Conservation (phyloP, 2,797 vertebrate genomes). For the Psittacula echo region DNA sequence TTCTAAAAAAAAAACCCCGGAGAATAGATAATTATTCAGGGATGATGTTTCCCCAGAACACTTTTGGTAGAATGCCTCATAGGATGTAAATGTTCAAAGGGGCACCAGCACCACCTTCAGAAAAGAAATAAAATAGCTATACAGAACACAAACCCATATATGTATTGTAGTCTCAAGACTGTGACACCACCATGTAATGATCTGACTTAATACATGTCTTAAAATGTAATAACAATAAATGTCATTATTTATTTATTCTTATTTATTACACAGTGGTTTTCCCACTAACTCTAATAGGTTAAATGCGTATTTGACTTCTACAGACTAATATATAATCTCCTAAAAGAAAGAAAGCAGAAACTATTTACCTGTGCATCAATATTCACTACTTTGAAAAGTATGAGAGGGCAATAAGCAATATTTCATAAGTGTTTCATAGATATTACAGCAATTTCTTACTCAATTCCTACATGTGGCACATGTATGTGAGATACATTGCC, state of each 20-base stretch:
- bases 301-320: neutral
- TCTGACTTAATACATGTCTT: neutral
- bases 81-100: neutral
- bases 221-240: slow-evolving; percentile 15
- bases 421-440: neutral
- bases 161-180: neutral
- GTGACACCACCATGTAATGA: neutral
- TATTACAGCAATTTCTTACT: neutral
- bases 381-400: neutral
- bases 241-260: neutral
- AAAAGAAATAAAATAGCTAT: neutral
- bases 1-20: neutral
- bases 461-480: neutral
- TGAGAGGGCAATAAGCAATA: neutral
- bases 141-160: neutral
- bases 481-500: neutral
- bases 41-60: neutral
- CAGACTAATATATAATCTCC: neutral
- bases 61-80: neutral
- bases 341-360: neutral
- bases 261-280: neutral
- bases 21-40: neutral
- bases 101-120: neutral
- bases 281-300: neutral
- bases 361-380: neutral